These are phyloP conservation scores for Apodemus speciosus DNA, from an alignment of 2,113 vertebrate species.

Conservation along the genomic window DNA sequence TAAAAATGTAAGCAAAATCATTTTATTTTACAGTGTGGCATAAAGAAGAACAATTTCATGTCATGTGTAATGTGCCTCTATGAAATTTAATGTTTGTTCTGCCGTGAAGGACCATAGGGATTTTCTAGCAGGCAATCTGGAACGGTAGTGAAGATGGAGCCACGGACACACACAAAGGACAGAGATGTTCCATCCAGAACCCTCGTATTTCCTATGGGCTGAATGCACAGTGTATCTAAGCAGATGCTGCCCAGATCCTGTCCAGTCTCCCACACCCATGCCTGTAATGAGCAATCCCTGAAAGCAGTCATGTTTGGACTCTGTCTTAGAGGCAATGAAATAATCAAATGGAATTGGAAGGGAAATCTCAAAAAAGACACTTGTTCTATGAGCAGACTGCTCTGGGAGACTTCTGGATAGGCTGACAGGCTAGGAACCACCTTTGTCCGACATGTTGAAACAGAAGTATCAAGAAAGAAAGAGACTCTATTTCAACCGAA, in stretches of 20 bases:
- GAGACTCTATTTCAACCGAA: neutral
- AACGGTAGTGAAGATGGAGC: neutral
- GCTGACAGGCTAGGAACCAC: neutral
- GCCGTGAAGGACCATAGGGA: neutral
- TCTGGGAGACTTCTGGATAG: neutral
- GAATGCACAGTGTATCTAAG: neutral
- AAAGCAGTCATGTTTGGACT: neutral
- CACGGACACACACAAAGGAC: neutral
- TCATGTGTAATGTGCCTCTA: neutral
- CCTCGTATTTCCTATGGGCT: neutral
- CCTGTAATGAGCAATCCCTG: neutral
- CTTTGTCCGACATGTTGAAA: neutral
- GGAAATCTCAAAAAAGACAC: neutral
- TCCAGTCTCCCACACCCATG: too few relatives aligned
- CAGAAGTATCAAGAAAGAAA: neutral
- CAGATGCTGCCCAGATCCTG: neutral
- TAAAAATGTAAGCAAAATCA: slow-evolving; percentile 14
- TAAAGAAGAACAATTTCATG: slow-evolving; percentile 7
- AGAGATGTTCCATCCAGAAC: neutral
- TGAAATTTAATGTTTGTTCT: neutral
- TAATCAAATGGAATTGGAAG: neutral
- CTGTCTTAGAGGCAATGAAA: neutral
- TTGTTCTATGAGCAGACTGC: neutral
- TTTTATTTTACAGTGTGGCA: neutral
- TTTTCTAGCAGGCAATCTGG: neutral